Conservation (phyloP, 2,113 vertebrate species). For the Daubentonia madagascariensis region DNA sequence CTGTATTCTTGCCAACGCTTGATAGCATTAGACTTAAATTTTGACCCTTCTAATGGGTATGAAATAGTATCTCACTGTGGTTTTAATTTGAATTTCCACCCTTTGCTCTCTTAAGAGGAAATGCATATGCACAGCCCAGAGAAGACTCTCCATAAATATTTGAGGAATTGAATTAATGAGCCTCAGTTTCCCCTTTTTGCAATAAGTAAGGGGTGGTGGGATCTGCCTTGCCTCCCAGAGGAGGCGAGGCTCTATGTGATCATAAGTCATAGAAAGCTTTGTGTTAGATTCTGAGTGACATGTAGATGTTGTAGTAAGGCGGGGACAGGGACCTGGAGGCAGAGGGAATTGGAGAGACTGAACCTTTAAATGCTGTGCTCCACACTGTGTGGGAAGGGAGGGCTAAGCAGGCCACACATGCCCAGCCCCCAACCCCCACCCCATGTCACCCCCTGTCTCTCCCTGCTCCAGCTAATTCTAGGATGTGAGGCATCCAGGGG, state of each 20-base stretch:
- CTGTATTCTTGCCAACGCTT: background rate
- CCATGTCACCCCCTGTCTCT: background rate
- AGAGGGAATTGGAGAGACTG: background rate
- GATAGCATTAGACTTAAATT: background rate
- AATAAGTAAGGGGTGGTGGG: background rate
- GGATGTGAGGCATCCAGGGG: background rate
- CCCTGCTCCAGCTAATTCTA: background rate
- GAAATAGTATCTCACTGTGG: background rate
- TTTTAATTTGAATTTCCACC: slow-evolving; percentile 18
- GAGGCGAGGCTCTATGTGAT: background rate
- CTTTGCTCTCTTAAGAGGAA: slow-evolving; percentile 25
- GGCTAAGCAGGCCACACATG: background rate
- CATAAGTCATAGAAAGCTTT: background rate
- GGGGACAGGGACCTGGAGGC: background rate
- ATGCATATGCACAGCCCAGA: background rate
- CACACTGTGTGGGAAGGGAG: background rate
- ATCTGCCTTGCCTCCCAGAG: background rate
- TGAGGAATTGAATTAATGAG: background rate
- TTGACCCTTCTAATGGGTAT: background rate
- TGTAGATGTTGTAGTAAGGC: background rate
- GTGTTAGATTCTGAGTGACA: background rate
- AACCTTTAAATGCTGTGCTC: background rate
- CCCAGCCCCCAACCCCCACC: background rate
- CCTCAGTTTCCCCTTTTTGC: slow-evolving; percentile 29
- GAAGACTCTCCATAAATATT: background rate